Evolutionary conservation across 64 coral and sea anemone species (phyloP).

Genomic region (Montipora efflorescens): DNA sequence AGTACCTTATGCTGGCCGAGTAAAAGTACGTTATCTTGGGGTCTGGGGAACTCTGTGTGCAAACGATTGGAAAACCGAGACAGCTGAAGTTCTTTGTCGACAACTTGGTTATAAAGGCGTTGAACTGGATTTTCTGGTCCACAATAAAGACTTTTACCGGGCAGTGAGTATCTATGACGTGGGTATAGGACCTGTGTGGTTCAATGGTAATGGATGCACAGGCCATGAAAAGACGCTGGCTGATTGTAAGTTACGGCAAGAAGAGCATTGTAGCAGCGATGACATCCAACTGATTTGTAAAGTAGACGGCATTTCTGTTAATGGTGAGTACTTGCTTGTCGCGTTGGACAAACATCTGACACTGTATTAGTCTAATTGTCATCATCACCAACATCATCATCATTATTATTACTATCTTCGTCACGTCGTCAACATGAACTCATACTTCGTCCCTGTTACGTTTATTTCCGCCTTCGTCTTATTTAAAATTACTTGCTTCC

Average conservation of each 20-base stretch:
- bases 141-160: neutral
- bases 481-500: too few relatives aligned
- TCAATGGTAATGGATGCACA: conserved; percentile 3
- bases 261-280: neutral
- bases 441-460: too few relatives aligned
- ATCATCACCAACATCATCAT: too few relatives aligned
- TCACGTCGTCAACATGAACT: too few relatives aligned
- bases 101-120: conserved; percentile 28
- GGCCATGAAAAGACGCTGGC: neutral
- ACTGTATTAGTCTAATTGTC: too few relatives aligned
- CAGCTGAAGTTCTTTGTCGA: conserved; percentile 17
- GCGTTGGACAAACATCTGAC: too few relatives aligned
- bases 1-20: conserved; percentile 31
- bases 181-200: conserved; percentile 22
- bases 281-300: neutral
- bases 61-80: conserved; percentile 25
- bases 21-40: conserved; percentile 42
- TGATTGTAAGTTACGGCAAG: neutral
- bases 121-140: conserved; percentile 4
- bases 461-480: too few relatives aligned
- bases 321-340: conserved; percentile 6
- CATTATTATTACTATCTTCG: too few relatives aligned
- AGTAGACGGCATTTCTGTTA: conserved; percentile 3
- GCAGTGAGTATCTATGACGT: neutral
- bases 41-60: conserved; percentile 34